Conservation (phyloP, 2,113 vertebrate genomes). For the Triplophysa rosa region DNA sequence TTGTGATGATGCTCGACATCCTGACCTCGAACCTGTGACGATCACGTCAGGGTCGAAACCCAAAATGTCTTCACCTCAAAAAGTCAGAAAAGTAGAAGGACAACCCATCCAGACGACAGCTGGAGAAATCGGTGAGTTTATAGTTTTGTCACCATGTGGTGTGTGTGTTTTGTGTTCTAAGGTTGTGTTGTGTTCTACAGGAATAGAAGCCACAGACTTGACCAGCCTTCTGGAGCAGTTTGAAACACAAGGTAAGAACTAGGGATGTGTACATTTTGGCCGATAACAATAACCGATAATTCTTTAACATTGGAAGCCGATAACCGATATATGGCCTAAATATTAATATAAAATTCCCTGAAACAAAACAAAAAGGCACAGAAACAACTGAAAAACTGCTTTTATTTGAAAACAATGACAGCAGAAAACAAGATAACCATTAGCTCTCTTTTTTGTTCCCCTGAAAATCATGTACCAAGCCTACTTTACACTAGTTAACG, state of each 20-base stretch:
- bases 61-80: background rate
- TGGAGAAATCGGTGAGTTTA: slow-evolving; percentile 44
- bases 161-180: background rate
- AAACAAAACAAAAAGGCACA: too few species aligned
- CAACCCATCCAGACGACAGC: background rate
- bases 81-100: background rate
- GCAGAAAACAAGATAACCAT: too few species aligned
- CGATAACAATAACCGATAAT: too few species aligned
- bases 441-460: too few species aligned
- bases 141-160: background rate
- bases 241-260: slow-evolving; percentile 86
- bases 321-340: too few species aligned
- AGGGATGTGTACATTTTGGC: too few species aligned
- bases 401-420: too few species aligned
- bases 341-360: too few species aligned
- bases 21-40: background rate
- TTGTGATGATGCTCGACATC: background rate
- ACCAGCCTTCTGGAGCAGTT: slow-evolving; percentile 96
- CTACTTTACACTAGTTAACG: too few species aligned
- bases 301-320: too few species aligned
- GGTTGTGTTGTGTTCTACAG: slow-evolving; percentile 59
- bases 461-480: too few species aligned
- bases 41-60: background rate
- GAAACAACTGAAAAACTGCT: too few species aligned
- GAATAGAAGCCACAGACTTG: slow-evolving; percentile 91